phyloP scores from a whole-genome alignment of 1,140 invertebrate species.

The Drosophila watanabei region DNA sequence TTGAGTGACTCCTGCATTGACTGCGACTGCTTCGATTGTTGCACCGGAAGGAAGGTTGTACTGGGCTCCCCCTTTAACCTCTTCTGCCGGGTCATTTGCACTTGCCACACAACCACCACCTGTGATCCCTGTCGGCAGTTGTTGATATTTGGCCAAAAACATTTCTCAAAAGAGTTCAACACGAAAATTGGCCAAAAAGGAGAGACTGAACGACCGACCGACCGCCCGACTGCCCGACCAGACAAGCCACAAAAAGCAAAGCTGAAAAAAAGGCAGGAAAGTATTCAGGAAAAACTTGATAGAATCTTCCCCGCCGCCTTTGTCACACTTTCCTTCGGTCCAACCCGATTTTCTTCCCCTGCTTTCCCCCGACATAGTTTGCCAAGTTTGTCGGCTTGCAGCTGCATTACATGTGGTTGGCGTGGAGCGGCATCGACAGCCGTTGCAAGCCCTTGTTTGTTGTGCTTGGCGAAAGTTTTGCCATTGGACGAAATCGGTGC shows the following conservation, averaged over 20 bases:
- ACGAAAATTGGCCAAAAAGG: conserved; percentile 50
- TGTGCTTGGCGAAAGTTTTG: conserved; percentile 63
- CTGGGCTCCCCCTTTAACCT: background rate
- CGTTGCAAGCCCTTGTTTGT: conserved; percentile 64
- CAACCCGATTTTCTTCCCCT: background rate
- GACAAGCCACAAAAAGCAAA: conserved; percentile 41
- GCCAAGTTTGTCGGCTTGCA: conserved; percentile 68
- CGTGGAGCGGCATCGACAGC: conserved; percentile 61
- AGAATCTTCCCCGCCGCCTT: conserved; percentile 48
- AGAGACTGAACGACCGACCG: background rate
- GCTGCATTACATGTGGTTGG: conserved; percentile 75
- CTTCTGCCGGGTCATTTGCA: conserved; percentile 27
- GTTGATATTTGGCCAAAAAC: conserved; percentile 70
- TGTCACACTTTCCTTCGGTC: conserved; percentile 17
- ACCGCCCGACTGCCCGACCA: background rate
- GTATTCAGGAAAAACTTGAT: conserved; percentile 58
- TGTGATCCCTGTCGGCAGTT: conserved; percentile 54
- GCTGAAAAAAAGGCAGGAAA: conserved; percentile 11
- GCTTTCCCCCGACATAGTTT: conserved; percentile 28
- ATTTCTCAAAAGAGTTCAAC: conserved; percentile 67
- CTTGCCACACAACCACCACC: conserved; percentile 27
- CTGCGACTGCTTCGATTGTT: conserved; percentile 51
- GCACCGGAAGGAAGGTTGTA: conserved; percentile 7
- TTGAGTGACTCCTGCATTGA: conserved; percentile 64
- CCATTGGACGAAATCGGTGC: conserved; percentile 16